These are phyloP conservation scores for Solenopsis fugax DNA, from an alignment of 1,140 invertebrate species.

Conservation along the genomic window DNA sequence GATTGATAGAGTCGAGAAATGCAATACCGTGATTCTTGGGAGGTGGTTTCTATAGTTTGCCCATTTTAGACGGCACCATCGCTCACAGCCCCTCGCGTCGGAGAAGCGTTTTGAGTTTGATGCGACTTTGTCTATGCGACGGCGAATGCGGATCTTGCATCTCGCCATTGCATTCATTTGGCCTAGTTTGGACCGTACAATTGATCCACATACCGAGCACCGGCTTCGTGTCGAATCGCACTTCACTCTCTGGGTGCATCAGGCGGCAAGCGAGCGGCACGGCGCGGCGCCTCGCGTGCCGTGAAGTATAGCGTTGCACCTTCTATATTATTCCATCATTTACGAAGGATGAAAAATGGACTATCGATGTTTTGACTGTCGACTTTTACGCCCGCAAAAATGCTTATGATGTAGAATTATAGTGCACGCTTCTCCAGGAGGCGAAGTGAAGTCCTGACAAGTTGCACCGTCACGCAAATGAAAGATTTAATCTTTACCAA, in stretches of 20 bases:
- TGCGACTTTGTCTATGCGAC: background rate
- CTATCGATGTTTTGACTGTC: slow-evolving; percentile 44
- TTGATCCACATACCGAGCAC: slow-evolving; percentile 60
- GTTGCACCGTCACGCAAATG: slow-evolving; percentile 43
- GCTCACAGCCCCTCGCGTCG: background rate
- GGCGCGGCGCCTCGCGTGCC: slow-evolving; percentile 28
- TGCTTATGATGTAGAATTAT: slow-evolving; percentile 21
- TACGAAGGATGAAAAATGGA: slow-evolving; percentile 52
- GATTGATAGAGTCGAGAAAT: slow-evolving; percentile 14
- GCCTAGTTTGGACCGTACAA: slow-evolving; percentile 67
- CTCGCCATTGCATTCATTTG: slow-evolving; percentile 55
- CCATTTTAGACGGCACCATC: background rate
- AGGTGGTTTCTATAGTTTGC: background rate
- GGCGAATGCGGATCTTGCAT: slow-evolving; percentile 42
- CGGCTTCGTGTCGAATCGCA: slow-evolving; percentile 52
- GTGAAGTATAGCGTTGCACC: slow-evolving; percentile 18
- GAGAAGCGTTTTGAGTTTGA: background rate
- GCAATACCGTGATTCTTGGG: background rate
- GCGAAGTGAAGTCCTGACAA: slow-evolving; percentile 12
- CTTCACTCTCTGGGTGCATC: slow-evolving; percentile 16
- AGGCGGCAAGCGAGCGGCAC: background rate
- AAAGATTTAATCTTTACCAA: slow-evolving; percentile 20
- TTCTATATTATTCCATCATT: slow-evolving; percentile 32
- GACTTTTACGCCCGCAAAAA: slow-evolving; percentile 45
- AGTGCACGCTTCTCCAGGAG: background rate